Evolutionary conservation across 2,113 vertebrate genomes (phyloP), one percentile per base, ranked within the genome.

Genomic region (Riparia riparia): DNA sequence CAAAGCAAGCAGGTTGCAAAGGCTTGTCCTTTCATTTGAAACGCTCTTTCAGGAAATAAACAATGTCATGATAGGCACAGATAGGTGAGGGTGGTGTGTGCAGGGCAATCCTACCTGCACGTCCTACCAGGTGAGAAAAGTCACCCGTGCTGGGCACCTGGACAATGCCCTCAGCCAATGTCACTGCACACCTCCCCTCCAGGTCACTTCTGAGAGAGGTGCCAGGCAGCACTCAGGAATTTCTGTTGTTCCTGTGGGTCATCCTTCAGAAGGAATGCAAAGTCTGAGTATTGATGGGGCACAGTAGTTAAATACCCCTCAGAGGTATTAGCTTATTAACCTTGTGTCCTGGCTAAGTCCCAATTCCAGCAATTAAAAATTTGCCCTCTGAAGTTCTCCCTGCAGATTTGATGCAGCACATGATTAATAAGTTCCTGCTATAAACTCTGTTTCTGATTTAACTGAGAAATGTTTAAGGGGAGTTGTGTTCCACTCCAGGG

Each of bases 311-410:
- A 94, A 89, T 3, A 70, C 34, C 53, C 61, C 78, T 90, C 90
- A 1, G n/a, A 95, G 82, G 90, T 80, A 91, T 94, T 57, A 82
- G 78, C 70, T 91, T 65, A 90, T 93, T 94, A 94, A 96, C 85
- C 74, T 93, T 31, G 14, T 79, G 72, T 89, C 84, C 72, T 93
- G 74, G 82, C 53, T 45, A 7, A 41, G 74, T 72, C 70, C 70
- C 45, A 69, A 14, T 9, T 69, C 66, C 41, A 79, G 58, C 90
- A 85, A 90, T 90, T 95, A 90, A 73, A 87, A 85, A 56, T 56
- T n/a, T 37, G 11, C 45, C 65, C 83, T 79, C 78, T 79, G n/a
- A 63, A 73, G 47, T 83, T 41, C 26, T 76, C 72, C 70, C 87
- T 42, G 54, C 32, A 90, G 60, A 44, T 72, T 82, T 34, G 81